Evolutionary conservation across 2,888 invertebrate species (phyloP), one percentile per base, ranked within the genome.

Genomic region (Caenorhabditis sp.): DNA sequence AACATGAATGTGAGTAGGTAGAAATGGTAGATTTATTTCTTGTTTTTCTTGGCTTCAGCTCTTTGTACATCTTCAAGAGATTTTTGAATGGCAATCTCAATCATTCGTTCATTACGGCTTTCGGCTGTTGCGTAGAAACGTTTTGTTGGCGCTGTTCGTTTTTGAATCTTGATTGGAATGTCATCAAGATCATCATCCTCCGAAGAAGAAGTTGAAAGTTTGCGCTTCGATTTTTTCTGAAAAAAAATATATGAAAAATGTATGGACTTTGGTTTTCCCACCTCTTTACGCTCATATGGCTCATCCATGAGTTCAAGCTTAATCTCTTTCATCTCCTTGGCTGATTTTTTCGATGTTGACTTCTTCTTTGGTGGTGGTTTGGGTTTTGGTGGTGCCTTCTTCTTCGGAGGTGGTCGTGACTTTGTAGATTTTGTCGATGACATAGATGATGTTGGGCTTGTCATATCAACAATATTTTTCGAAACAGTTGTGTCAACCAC

Each of bases 201-300:
- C 6, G 43, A 43, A 3, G 43, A 43, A 17, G 43, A 43, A 5
- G 3, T 17, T 12, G 43, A 43, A 10, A 5, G 12, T 17, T 43
- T 43, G 3, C 43, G 12, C 17, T 43, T 43, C 17, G 43, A 17
- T 43, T 6, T 10, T 43, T 17, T 43, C 43, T 43, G 43, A 43
- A 43, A 43, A 3, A 10, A 43, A 43, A 3, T 17, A 43, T 36
- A n/a, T n/a, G n/a, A n/a, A n/a, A n/a, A n/a, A n/a, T n/a, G n/a
- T n/a, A n/a, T 36, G 5, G 36, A 8, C 12, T 36, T 43, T 43
- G 43, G 14, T 31, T 50, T 50, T 5, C 17, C 17, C 17, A 50
- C 50, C 50, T 19, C 50, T 53, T 53, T 53, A 6, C 53, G 53
- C 4, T 53, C 53, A 53, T 53, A 53, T 53, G 53, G 21, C 4